Evolutionary conservation across 2,888 invertebrate genomes (phyloP).

Genomic region (Yponomeuta malinellus): DNA sequence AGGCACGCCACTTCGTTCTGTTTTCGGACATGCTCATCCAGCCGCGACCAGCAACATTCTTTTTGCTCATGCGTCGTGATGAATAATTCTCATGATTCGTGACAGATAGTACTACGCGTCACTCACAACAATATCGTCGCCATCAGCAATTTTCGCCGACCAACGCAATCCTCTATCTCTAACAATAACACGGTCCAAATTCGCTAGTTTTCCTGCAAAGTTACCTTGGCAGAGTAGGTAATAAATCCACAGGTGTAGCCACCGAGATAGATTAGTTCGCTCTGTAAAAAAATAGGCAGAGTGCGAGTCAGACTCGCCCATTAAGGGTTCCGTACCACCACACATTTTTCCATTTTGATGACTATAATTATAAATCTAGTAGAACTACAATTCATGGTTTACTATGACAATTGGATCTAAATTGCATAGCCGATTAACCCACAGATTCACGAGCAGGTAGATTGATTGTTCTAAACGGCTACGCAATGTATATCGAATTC

Average conservation of each 20-base stretch:
- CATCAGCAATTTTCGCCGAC: neutral
- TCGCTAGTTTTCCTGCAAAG: neutral
- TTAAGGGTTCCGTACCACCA: neutral
- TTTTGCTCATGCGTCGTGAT: too few species aligned
- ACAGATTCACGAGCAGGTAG: too few species aligned
- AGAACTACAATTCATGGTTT: too few species aligned
- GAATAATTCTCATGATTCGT: too few species aligned
- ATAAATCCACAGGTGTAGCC: constrained; percentile 30
- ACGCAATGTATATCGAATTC: too few species aligned
- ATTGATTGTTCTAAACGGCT: too few species aligned
- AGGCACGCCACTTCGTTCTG: too few species aligned
- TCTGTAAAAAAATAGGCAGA: constrained; percentile 4
- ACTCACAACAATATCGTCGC: neutral
- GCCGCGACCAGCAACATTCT: too few species aligned
- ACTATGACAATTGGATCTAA: too few species aligned
- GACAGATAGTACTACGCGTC: neutral
- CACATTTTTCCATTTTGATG: neutral
- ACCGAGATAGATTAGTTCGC: constrained; percentile 27
- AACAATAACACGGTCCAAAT: neutral
- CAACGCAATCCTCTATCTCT: neutral
- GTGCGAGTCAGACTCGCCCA: neutral
- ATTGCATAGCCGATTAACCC: too few species aligned
- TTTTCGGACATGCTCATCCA: too few species aligned
- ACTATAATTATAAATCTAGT: too few species aligned
- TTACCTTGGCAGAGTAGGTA: neutral